These are phyloP conservation scores for Eurois occulta DNA, from an alignment of 2,888 invertebrate genomes.

Conservation along the genomic window DNA sequence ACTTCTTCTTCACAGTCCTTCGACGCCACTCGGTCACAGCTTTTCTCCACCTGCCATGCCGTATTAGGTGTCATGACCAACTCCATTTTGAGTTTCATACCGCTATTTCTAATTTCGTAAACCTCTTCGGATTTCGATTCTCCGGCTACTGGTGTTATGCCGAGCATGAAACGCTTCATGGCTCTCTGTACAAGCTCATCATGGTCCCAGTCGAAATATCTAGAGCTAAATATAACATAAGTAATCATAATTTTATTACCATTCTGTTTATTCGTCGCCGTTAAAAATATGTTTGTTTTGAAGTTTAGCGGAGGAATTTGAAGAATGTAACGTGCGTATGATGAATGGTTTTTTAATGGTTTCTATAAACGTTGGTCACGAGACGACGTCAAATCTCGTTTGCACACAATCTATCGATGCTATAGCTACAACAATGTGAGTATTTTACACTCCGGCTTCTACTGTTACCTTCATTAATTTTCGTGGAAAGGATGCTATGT, in stretches of 20 bases:
- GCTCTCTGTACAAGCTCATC: neutral
- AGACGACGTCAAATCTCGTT: neutral
- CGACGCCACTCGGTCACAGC: neutral
- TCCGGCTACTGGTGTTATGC: neutral
- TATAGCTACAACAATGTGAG: neutral
- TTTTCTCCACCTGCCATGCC: neutral
- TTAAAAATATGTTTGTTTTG: constrained; percentile 60
- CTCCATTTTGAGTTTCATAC: neutral
- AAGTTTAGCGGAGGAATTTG: constrained; percentile 54
- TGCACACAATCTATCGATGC: neutral
- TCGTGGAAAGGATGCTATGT: neutral
- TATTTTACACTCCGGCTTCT: neutral
- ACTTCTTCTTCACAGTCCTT: neutral
- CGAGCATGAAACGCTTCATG: neutral
- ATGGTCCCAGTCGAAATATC: constrained; percentile 12
- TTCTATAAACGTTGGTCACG: neutral
- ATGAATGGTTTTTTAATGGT: constrained; percentile 6
- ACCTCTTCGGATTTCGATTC: neutral
- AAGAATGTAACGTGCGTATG: constrained; percentile 51
- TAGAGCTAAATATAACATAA: constrained; percentile 13
- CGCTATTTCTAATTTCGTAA: neutral
- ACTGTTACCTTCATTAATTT: neutral
- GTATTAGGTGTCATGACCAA: neutral
- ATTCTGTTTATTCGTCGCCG: constrained; percentile 44
- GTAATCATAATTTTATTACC: constrained; percentile 46